Base-by-base conservation (phyloP, 2,888 invertebrate genomes). In the Chloroclystis v-ata region DNA sequence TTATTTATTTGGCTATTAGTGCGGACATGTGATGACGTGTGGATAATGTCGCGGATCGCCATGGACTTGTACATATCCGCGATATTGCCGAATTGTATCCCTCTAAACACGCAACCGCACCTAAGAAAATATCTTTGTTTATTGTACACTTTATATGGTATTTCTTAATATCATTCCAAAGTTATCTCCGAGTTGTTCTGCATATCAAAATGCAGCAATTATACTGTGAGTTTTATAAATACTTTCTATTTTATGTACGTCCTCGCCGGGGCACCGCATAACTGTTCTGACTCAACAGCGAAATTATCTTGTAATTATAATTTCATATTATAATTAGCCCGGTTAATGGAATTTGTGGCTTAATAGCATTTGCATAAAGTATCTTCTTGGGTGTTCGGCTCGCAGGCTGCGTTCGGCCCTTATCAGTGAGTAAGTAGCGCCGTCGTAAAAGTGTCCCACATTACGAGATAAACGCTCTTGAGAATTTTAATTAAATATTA, bases 401-500 rank as follows among this genome's bases (percentile, higher is more conserved):
- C 60, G 61, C 68, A 69, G 68, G 72, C 69, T 73, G 70, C 69
- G 62, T 69, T 71, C 69, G 68, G 69, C 68, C 56, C 76, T 86
- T 86, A 86, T 87, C 87, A 78, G 78, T 75, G 72, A 77, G 76
- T 79, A 78, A 80, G 85, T 78, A 86, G 84, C 80, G 77, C 77
- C 85, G 75, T 84, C 87, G 84, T 85, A 83, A 86, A 86, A 81
- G 83, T 85, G 86, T 86, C 85, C 86, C 78, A 85, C 86, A 84
- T 82, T 85, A 83, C 79, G 79, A 85, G 87, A 86, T 86, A 87
- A 87, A 79, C 78, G 78, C 76, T 83, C 78, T 75, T 73, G 80
- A 77, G 85, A 84, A 85, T 85, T 84, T 87, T 84, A 86, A 87
- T 87, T 85, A 86, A 86, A 87, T 85, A 86, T 86, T 84, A 86